These are phyloP conservation scores for Biston betularia DNA, from an alignment of 2,888 invertebrate species.

Conservation along the genomic window DNA sequence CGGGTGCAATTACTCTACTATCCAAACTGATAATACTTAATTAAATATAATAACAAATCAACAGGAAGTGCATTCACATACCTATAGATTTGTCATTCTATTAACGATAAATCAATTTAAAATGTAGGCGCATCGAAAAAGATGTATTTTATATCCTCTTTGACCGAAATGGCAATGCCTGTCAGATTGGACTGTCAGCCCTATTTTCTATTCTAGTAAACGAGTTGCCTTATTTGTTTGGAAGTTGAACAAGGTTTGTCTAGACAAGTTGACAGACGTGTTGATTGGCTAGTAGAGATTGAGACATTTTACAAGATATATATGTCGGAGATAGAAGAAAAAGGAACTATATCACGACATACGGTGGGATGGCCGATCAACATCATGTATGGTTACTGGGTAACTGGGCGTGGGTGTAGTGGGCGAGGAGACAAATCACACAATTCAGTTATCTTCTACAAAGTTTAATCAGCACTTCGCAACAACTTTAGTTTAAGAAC, in stretches of 20 bases:
- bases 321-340: no score
- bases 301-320: conserved; percentile 9
- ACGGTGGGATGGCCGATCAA: no score
- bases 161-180: conserved; percentile 22
- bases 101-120: conserved; percentile 12
- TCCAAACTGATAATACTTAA: conserved; percentile 17
- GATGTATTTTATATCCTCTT: no score
- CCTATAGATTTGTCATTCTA: conserved; percentile 19
- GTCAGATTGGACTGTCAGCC: conserved; percentile 10
- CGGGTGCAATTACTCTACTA: conserved; percentile 19
- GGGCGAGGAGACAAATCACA: no score
- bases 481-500: no score
- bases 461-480: no score
- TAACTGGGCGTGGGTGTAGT: no score
- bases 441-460: no score
- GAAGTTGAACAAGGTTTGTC: conserved; percentile 14
- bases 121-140: conserved; percentile 30
- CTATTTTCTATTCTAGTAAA: conserved; percentile 30
- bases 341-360: no score
- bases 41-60: conserved; percentile 26
- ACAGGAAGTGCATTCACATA: conserved; percentile 23
- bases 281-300: conserved; percentile 11
- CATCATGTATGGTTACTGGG: no score
- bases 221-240: conserved; percentile 30
- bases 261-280: conserved; percentile 18